Evolutionary conservation across 2,797 vertebrate genomes (phyloP), one percentile per base, ranked within the genome.

Genomic region (Silurus lanzhouensis): DNA sequence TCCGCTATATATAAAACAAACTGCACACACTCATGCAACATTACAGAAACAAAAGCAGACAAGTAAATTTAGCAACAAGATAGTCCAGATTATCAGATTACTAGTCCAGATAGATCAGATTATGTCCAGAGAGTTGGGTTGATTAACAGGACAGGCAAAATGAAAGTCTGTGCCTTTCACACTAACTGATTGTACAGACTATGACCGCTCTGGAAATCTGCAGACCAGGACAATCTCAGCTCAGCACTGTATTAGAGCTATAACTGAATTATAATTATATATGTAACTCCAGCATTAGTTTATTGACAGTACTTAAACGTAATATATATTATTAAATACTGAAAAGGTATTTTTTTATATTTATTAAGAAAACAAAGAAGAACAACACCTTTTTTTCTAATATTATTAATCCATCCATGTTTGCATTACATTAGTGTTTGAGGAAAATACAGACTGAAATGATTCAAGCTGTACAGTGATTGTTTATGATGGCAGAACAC

Each of bases 401-500:
- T 12, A 44, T 61, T 25, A 79, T 79, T 48, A 48, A 9, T 64
- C 61, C n/a, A 7, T 25, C 13, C 9, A 48, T 10, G 8, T 55
- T 9, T 19, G 20, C 31, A 78, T 78, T 14, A 61, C 3, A 78
- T 57, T 61, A 44, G 1, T 27, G 14, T 58, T 19, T 19, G 8
- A 27, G 74, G 14, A 31, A 75, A 76, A 82, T 46, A 46, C 7
- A 64, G 68, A 46, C 3, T 75, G 31, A 52, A 63, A 22, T 20
- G 22, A 38, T 14, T 68, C 25, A 31, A 81, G 22, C 31, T 52
- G 9, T 44, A 81, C 8, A 2, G 57, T 55, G 15, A 58, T 20
- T 75, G 84, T 64, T 81, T 57, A 85, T 75, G 7, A 81, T 66
- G 68, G 61, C 70, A 85, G 61, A 68, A 86, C 27, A 64, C 79